phyloP scores from a whole-genome alignment of 2,113 vertebrate genomes.

The Thamnophis sirtalis region DNA sequence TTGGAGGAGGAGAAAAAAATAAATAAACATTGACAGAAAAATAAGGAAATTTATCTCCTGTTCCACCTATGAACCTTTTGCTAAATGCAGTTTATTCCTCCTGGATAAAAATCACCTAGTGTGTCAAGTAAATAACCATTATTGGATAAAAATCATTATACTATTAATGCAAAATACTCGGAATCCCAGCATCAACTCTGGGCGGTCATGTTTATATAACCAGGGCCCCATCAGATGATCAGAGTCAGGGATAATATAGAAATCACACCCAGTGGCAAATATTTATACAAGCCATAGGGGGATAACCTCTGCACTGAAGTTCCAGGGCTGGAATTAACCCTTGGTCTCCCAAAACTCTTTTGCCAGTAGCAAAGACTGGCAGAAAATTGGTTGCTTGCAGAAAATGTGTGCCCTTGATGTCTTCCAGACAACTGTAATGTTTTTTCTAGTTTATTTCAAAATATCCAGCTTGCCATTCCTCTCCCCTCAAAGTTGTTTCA shows the following conservation, averaged over 20 bases:
- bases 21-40: not conserved
- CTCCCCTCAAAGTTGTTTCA: not conserved
- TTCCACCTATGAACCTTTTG: not conserved
- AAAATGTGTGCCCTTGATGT: not conserved
- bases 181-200: not conserved
- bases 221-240: not conserved
- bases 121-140: not conserved
- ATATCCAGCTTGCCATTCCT: not conserved
- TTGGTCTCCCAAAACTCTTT: not conserved
- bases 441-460: not conserved
- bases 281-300: not conserved
- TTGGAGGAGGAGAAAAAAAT: not conserved
- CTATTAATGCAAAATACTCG: not conserved
- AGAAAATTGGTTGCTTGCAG: not conserved
- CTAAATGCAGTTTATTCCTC: not conserved
- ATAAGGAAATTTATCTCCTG: not conserved
- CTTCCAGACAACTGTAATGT: not conserved
- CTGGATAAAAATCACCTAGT: not conserved
- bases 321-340: not conserved
- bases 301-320: not conserved
- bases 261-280: not conserved
- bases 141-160: not conserved
- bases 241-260: not conserved
- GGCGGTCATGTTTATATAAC: not conserved
- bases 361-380: not conserved